Evolutionary conservation across 2,113 vertebrate species (phyloP).

Genomic region (Microcebus ravelobensis): DNA sequence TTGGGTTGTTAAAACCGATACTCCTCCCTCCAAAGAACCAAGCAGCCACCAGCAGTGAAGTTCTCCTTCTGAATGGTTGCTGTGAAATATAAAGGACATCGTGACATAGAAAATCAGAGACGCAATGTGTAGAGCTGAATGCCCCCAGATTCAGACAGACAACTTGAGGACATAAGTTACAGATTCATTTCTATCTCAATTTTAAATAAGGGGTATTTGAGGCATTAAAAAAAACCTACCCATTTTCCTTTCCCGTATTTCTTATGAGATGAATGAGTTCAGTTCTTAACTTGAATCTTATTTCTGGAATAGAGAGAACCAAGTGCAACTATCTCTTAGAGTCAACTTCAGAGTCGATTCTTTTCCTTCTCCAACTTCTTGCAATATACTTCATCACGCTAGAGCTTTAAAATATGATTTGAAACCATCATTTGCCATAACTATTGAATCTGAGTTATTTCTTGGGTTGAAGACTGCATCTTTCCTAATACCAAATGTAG

Average conservation of each 20-base stretch:
- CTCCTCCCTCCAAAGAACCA: not conserved
- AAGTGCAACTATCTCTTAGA: not conserved
- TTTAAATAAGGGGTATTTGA: not conserved
- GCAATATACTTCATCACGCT: not conserved
- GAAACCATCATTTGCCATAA: not conserved
- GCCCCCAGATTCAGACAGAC: not conserved
- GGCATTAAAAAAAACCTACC: not conserved
- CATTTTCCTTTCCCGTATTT: not conserved
- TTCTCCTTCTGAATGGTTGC: not conserved
- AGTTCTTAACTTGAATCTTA: not conserved
- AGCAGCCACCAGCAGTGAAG: not conserved
- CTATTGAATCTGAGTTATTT: constrained; percentile 1
- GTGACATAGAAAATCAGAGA: not conserved
- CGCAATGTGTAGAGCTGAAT: not conserved
- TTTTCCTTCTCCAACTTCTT: not conserved
- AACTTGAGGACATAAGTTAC: not conserved
- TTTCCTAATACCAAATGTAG: constrained; percentile 24
- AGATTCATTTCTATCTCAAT: not conserved
- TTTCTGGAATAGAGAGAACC: not conserved
- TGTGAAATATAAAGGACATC: fast-evolving
- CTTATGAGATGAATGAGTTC: not conserved
- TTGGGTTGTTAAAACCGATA: not conserved
- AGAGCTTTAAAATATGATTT: not conserved
- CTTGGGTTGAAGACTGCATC: constrained; percentile 9
- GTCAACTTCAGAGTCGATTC: not conserved